phyloP scores from a whole-genome alignment of 2,888 invertebrate species.

The Cerceris rybyensis region DNA sequence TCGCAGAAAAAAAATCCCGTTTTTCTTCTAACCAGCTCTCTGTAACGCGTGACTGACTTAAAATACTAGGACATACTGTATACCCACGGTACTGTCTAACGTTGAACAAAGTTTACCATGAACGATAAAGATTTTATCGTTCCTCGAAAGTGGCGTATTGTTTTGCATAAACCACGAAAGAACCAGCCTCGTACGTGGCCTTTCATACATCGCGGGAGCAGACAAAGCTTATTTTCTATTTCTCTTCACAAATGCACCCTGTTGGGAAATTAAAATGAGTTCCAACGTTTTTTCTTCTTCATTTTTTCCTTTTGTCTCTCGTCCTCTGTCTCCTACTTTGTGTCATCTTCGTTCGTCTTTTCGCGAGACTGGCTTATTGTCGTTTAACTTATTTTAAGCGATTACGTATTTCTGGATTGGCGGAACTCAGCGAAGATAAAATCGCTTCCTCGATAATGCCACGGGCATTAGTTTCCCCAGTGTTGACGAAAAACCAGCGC shows the following conservation, averaged over 20 bases:
- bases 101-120: background rate
- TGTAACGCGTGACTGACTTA: background rate
- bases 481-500: slow-evolving; percentile 28
- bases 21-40: background rate
- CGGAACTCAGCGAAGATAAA: slow-evolving; percentile 30
- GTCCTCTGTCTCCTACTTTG: background rate
- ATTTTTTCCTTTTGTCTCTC: background rate
- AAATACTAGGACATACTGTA: background rate
- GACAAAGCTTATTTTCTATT: background rate
- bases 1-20: background rate
- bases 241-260: background rate
- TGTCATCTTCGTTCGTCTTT: slow-evolving; percentile 2
- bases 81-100: background rate
- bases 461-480: slow-evolving; percentile 16
- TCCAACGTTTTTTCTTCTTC: background rate
- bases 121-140: slow-evolving; percentile 8
- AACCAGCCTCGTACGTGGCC: slow-evolving; percentile 1
- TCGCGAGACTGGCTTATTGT: slow-evolving; percentile 33
- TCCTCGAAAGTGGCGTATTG: slow-evolving; percentile 4
- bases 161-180: background rate
- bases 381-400: slow-evolving; percentile 58
- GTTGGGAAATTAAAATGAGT: slow-evolving; percentile 1
- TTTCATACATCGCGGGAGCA: background rate
- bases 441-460: slow-evolving; percentile 48
- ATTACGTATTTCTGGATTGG: slow-evolving; percentile 53